Evolutionary conservation across 2,888 invertebrate genomes (phyloP).

Genomic region (Xanthorhoe spadicearia): DNA sequence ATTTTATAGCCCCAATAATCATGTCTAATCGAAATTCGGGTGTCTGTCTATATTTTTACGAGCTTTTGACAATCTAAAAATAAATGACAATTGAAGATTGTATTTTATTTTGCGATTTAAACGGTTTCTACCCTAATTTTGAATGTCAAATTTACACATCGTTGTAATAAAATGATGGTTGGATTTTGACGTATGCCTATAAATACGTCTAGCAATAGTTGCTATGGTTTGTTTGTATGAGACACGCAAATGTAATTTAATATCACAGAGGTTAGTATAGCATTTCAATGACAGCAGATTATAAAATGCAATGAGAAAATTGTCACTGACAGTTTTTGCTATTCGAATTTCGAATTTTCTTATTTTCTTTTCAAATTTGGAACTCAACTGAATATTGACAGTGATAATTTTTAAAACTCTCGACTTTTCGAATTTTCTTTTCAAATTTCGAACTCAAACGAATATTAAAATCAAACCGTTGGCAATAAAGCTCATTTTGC

Average conservation of each 20-base stretch:
- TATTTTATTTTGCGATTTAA: conserved; percentile 26
- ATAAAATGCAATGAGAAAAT: not conserved
- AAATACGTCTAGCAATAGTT: conserved; percentile 28
- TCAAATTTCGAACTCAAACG: not conserved
- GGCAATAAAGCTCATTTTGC: conserved; percentile 16
- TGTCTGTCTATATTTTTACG: conserved; percentile 17
- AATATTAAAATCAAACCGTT: not conserved
- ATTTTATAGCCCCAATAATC: conserved; percentile 29
- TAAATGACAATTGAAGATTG: conserved; percentile 21
- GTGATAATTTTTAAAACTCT: no score
- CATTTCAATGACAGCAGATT: not conserved
- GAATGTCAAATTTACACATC: conserved; percentile 34
- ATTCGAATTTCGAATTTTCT: not conserved
- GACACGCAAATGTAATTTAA: not conserved
- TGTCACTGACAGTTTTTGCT: no score
- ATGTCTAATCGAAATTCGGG: conserved; percentile 29
- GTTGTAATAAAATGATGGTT: conserved; percentile 37
- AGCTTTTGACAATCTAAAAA: conserved; percentile 7
- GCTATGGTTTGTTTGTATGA: not conserved
- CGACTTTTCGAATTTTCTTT: not conserved
- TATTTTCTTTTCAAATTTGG: not conserved
- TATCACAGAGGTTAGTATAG: not conserved
- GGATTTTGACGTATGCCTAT: conserved; percentile 30
- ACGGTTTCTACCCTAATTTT: conserved; percentile 33
- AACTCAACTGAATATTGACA: not conserved